These are phyloP conservation scores for Xiphias gladius DNA, from an alignment of 2,113 vertebrate genomes.

Conservation along the genomic window DNA sequence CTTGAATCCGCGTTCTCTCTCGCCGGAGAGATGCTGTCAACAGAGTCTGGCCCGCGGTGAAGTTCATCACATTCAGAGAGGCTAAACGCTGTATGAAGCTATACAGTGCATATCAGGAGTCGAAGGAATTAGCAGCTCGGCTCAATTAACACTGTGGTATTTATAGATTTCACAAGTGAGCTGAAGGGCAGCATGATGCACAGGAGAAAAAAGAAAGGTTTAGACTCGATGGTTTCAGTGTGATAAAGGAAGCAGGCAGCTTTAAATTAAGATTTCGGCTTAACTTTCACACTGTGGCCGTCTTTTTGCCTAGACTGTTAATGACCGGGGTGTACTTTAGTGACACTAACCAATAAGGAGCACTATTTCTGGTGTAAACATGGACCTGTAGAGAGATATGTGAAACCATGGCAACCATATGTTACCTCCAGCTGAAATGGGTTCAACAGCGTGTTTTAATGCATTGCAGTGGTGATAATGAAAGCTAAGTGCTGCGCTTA, in stretches of 20 bases:
- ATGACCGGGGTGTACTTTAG: background rate
- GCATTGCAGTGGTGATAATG: background rate
- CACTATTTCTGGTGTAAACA: background rate
- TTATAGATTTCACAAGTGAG: slow-evolving; percentile 74
- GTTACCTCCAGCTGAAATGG: background rate
- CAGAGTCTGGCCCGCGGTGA: slow-evolving; percentile 5
- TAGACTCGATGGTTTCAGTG: slow-evolving; percentile 33
- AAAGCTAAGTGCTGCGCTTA: background rate
- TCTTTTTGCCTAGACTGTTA: background rate
- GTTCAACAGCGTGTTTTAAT: slow-evolving; percentile 15
- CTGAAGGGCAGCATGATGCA: slow-evolving; percentile 43
- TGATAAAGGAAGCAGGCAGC: slow-evolving; percentile 10
- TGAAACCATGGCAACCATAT: slow-evolving; percentile 40
- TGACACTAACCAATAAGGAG: background rate
- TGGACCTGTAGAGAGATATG: slow-evolving; percentile 35
- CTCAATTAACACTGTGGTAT: slow-evolving; percentile 71
- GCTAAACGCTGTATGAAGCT: slow-evolving; percentile 18
- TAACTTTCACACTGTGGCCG: background rate
- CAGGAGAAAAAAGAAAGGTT: slow-evolving; percentile 25
- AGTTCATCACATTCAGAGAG: slow-evolving; percentile 26
- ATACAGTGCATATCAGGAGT: slow-evolving; percentile 25
- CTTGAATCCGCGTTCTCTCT: slow-evolving; percentile 10
- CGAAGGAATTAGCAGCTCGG: slow-evolving; percentile 46
- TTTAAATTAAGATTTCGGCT: slow-evolving; percentile 20
- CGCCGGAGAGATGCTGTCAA: background rate